A percentile compares a stretch with the other conserved stretches of the same genome.
phyloP scores from a whole-genome alignment of 2,888 invertebrate genomes.

The Meghimatium bilineatum region DNA sequence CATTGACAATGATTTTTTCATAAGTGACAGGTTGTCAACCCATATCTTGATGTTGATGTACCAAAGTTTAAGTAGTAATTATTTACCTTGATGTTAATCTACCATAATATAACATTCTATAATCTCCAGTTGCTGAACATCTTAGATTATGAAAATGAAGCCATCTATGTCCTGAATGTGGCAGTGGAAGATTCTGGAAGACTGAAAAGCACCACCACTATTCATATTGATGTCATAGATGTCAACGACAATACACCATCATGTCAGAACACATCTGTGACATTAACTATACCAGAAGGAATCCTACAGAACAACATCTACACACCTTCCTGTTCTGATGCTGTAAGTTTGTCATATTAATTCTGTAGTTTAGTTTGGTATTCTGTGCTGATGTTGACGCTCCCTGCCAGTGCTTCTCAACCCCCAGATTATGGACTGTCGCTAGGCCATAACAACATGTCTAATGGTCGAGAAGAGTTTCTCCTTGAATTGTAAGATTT shows the following conservation, averaged over 20 bases:
- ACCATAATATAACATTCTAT: neutral
- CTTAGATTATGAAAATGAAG: slow-evolving; percentile 58
- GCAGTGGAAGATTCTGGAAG: slow-evolving; percentile 59
- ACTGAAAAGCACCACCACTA: slow-evolving; percentile 53
- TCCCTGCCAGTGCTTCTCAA: too few relatives aligned
- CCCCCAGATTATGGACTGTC: too few relatives aligned
- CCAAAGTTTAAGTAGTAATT: too few relatives aligned
- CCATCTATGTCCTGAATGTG: slow-evolving; percentile 56
- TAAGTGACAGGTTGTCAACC: too few relatives aligned
- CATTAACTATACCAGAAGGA: slow-evolving; percentile 50
- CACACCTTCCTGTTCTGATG: slow-evolving; percentile 43
- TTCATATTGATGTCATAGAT: slow-evolving; percentile 54
- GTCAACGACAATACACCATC: slow-evolving; percentile 61
- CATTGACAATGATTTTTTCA: too few relatives aligned
- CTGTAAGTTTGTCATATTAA: slow-evolving; percentile 26
- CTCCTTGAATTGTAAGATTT: too few relatives aligned
- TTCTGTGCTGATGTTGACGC: too few relatives aligned
- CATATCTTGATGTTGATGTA: too few relatives aligned
- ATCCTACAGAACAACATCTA: neutral
- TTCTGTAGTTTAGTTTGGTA: too few relatives aligned
- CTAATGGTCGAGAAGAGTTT: too few relatives aligned
- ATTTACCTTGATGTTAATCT: too few relatives aligned
- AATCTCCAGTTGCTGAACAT: slow-evolving; percentile 49
- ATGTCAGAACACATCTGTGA: slow-evolving; percentile 52
- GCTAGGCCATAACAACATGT: too few relatives aligned